Base-by-base conservation (phyloP, 1,140 invertebrate genomes). In the Lanistes nyassanus region DNA sequence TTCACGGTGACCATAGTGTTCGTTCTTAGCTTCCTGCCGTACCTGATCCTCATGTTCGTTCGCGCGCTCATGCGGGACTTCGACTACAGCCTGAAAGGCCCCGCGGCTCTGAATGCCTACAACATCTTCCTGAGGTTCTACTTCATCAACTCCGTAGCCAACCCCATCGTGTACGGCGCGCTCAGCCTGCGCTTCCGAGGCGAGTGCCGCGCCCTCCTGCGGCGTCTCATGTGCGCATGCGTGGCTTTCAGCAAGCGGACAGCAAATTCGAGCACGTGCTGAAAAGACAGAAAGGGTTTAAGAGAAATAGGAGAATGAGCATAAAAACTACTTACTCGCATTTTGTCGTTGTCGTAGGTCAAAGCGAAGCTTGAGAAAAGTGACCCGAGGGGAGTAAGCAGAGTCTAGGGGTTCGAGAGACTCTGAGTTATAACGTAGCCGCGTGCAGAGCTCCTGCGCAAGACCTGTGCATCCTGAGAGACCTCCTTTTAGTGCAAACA, bases 21-120 rank as follows among this genome's bases (percentile, higher is more conserved):
- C 37, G 65, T 82, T 7, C 36, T 82, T 1, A 82, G 81, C 75
- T 82, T 78, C 31, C 53, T 82, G 34, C 80, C 80, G 29, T 78
- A 75, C 37, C 67, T 82, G 21, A n/a, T 19, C 1, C 62, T 82
- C 21, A 74, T 78, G 76, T 58, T 76, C n/a, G 58, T 75, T 2
- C 39, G 78, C 3, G 51, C 56, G 2, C 42, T 79, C 39, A 31
- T 73, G 9, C 34, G 42, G 19, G 64, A 77, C 56, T 80, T 80
- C 47, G 79, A 80, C 69, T 67, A 80, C 51, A 70, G 51, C n/a
- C 60, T 76, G 39, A 34, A 62, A 7, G 69, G 69, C 11, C 13
- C 68, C 1, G 42, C 64, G 9, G 34, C 26, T 19, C 42, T 80
- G 3, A 74, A 69, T 53, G 42, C 60, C 23, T 80, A 77, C 69